Base-by-base conservation (phyloP, 2,888 invertebrate species). In the Monopis laevigella region DNA sequence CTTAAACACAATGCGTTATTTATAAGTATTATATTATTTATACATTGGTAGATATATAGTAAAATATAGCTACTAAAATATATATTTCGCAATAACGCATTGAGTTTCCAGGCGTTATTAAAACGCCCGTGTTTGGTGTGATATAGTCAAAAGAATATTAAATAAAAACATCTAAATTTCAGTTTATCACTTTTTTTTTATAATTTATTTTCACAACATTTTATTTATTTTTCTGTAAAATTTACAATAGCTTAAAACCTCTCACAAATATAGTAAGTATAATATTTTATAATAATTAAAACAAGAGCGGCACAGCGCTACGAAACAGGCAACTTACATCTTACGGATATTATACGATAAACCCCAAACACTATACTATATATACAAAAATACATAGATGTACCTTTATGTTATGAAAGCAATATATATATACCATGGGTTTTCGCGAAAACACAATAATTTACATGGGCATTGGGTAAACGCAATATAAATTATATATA, bases 191-290 rank as follows among this genome's bases (percentile, higher is more conserved):
- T 72, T 80, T 78, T n/a, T n/a, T n/a, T 75, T 80, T 77, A 75
- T 74, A 74, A 73, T 77, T 78, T 75, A 74, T 77, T 78, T 45
- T 75, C 77, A 77, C 77, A 78, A 78, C 77, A 75, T 78, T 77
- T 78, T 72, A 68, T 68, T 67, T 73, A 74, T 63, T 59, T 78
- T 80, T 80, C 74, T 80, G 80, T 78, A 80, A 80, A 78, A 80
- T 78, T 77, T 80, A 80, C 77, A 77, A 74, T 80, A 78, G 73
- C 77, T 77, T 80, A 77, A 75, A 75, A 74, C 70, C 78, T 70
- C 65, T 78, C 78, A 74, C 78, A 78, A 75, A 77, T 73, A 72
- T 67, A 68, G 39, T 70, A 43, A 43, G 59, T 61, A 64, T 65
- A 65, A 59, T 65, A 63, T 39, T 40, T 39, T 14, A 14, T 21